These are phyloP conservation scores for Leptoteleia sp. DNA, from an alignment of 1,140 invertebrate species.

Conservation along the genomic window DNA sequence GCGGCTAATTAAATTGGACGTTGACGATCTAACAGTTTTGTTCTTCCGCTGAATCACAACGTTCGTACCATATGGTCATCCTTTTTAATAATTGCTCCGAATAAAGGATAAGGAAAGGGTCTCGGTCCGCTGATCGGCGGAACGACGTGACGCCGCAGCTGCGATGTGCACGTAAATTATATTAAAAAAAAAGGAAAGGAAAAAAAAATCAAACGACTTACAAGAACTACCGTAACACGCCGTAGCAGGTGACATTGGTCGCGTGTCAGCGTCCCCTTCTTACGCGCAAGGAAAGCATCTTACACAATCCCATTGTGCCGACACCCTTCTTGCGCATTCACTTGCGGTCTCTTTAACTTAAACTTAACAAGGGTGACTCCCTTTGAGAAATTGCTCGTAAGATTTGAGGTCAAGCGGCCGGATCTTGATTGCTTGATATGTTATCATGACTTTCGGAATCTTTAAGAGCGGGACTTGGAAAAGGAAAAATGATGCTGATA, in stretches of 20 bases:
- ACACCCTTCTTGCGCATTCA: conserved; percentile 72
- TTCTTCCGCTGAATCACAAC: conserved; percentile 74
- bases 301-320: conserved; percentile 78
- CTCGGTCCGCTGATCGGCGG: conserved; percentile 72
- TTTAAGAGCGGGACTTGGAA: too few relatives aligned
- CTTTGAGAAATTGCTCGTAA: conserved; percentile 48
- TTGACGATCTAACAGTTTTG: conserved; percentile 29
- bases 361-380: conserved; percentile 56
- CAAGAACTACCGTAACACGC: conserved; percentile 69
- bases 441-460: conserved; percentile 16
- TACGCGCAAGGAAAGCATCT: conserved; percentile 76
- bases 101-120: conserved; percentile 61
- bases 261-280: conserved; percentile 77
- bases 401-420: conserved; percentile 54
- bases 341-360: conserved; percentile 73
- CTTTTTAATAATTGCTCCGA: conserved; percentile 67
- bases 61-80: conserved; percentile 73
- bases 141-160: conserved; percentile 75
- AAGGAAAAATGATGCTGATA: too few relatives aligned
- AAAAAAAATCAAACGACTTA: conserved; percentile 71
- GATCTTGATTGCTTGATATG: conserved; percentile 41
- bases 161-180: conserved; percentile 54
- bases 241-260: conserved; percentile 80
- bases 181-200: too few relatives aligned
- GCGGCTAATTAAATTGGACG: conserved; percentile 34